Evolutionary conservation across 2,888 invertebrate genomes (phyloP).

Genomic region (Spicauda simplicius): DNA sequence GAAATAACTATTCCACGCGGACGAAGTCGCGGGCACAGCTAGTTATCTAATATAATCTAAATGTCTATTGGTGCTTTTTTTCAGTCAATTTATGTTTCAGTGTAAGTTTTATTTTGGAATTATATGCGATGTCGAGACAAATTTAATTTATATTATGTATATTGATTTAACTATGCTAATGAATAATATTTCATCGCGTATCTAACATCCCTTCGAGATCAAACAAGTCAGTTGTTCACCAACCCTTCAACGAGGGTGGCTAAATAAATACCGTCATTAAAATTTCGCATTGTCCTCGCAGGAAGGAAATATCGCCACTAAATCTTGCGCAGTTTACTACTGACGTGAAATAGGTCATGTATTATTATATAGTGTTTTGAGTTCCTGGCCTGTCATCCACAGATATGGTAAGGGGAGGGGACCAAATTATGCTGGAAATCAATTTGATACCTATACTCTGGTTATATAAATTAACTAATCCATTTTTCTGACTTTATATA

Average conservation of each 20-base stretch:
- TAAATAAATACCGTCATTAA: conserved; percentile 29
- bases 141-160: too few species aligned
- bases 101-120: too few species aligned
- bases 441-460: not conserved
- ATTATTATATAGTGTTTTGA: not conserved
- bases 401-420: not conserved
- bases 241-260: conserved; percentile 23
- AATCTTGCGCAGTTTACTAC: conserved; percentile 6
- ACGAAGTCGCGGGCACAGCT: too few species aligned
- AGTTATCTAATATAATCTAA: too few species aligned
- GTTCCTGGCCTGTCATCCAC: not conserved
- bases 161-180: not conserved
- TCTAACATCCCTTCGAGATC: not conserved
- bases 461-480: too few species aligned
- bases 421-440: not conserved
- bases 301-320: conserved; percentile 18
- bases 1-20: too few species aligned
- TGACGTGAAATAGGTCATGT: conserved; percentile 14
- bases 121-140: too few species aligned
- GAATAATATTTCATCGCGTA: not conserved
- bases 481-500: too few species aligned
- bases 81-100: too few species aligned
- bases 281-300: conserved; percentile 20
- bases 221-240: not conserved
- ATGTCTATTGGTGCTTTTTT: too few species aligned